Base-by-base conservation (phyloP, 2,888 invertebrate species). In the Drosophila meridionalis region DNA sequence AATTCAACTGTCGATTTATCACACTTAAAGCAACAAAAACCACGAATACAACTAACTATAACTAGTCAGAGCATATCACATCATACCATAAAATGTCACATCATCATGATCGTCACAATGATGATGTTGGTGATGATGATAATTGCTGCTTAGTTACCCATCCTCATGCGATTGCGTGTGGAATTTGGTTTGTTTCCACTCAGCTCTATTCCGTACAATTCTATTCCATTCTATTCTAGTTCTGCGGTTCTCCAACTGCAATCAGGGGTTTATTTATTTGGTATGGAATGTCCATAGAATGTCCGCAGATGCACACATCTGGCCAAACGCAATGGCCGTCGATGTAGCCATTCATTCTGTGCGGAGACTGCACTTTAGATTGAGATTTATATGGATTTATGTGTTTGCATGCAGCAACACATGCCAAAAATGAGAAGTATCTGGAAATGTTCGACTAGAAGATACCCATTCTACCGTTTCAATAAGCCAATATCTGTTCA, bases 1-100 rank as follows among this genome's bases (percentile, higher is more conserved):
- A 83, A 87, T 82, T 85, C 71, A 87, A 80, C 88, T 87, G 87
- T 87, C 87, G 87, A 87, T 87, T 88, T 87, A 87, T 87, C 84
- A 87, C 87, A 86, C 87, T 87, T 88, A 86, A 75, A 69, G 75
- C 73, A 72, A 73, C 48, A 59, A 50, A 7, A 62, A 52, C 1
- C 20, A 11, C 53, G 28, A 30, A 43, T 26, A 57, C 63, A 36
- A 9, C 75, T 45, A 58, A 9, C 34, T 34, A 68, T 52, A 72
- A 67, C 55, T 55, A 56, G 55, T 38, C 59, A 34, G 45, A 71
- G 48, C 70, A 73, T 75, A 66, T 61, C 68, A 68, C 62, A 73
- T 73, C 70, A 70, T 71, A 79, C 43, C 69, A 55, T 57, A 56
- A 56, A 38, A 55, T 58, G 30, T 26, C 65, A 50, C 53, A 58